Evolutionary conservation across 2,113 vertebrate genomes (phyloP), one percentile per base, ranked within the genome.

Genomic region (Syrmaticus mikado): DNA sequence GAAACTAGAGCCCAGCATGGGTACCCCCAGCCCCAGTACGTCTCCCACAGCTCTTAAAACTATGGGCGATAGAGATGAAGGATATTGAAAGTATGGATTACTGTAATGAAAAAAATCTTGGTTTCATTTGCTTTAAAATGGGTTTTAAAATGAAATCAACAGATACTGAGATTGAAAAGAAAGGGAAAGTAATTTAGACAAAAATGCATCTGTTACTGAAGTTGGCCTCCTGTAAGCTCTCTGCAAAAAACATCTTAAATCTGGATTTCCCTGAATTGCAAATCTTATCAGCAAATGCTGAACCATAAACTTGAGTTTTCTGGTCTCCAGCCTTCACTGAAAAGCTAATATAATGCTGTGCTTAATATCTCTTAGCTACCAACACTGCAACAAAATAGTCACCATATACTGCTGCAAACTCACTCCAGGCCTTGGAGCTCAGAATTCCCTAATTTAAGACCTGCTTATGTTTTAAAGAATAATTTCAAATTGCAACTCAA

Each of bases 91-190:
- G 36, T 68, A 46, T 74, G 66, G 72, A 87, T 92, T 92, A 77
- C 32, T 32, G 28, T 6, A 58, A 40, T 28, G 79, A 95, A 93
- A 50, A 50, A 93, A 75, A 36, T 30, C 45, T 48, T 43, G 46
- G 76, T 88, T 94, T 96, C 43, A 72, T 93, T 93, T 92, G 72
- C 76, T 94, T 93, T 93, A 88, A 93, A 92, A 95, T 65, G 70
- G 65, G 36, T 55, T 88, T 88, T 81, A 40, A 93, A 96, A 90
- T 84, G 45, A 82, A 96, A 94, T 93, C 82, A 84, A 75, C 58
- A 93, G 88, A 94, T 93, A 94, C 5, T 82, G 73, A 91, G 92
- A 92, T 72, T 88, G 93, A 88, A 94, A 88, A 95, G 61, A 75
- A 64, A 85, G 34, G 68, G 38, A 85, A 95, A 94, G 82, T 66